Percentiles rank a stretch among this genome's conserved stretches.
Evolutionary conservation across 2,113 vertebrate species (phyloP).

Genomic region (Crotalus helleri): DNA sequence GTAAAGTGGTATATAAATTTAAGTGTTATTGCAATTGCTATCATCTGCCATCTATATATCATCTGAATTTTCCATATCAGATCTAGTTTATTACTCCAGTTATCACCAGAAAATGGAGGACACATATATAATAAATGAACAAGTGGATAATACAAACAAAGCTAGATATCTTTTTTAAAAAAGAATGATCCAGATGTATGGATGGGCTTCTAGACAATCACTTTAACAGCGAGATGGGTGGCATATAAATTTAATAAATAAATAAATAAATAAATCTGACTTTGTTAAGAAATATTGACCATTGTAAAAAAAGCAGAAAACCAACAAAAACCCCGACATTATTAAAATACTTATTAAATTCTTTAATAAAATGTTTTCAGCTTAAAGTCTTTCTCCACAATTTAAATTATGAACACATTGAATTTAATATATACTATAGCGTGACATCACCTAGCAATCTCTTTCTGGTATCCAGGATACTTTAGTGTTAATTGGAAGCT

Average conservation of each 20-base stretch:
- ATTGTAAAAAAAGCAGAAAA: not conserved
- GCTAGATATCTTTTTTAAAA: not conserved
- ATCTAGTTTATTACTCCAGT: not conserved
- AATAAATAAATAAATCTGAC: not conserved
- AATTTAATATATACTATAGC: not conserved
- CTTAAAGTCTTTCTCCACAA: not conserved
- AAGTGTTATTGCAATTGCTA: not conserved
- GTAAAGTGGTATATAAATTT: not conserved
- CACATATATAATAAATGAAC: not conserved
- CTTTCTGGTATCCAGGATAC: not conserved
- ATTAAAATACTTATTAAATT: not conserved
- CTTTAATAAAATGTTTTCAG: not conserved
- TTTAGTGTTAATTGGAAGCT: not conserved
- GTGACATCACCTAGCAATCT: not conserved
- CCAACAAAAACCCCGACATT: accelerated
- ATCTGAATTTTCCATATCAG: not conserved
- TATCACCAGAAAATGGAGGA: not conserved
- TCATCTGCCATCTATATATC: not conserved
- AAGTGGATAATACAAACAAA: not conserved
- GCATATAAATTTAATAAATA: not conserved
- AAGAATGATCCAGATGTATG: not conserved
- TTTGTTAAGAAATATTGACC: not conserved
- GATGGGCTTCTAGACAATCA: not conserved
- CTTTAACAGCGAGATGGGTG: not conserved
- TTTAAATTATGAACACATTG: not conserved